Conservation (phyloP, 2,113 vertebrate genomes). For the Saccopteryx leptura region DNA sequence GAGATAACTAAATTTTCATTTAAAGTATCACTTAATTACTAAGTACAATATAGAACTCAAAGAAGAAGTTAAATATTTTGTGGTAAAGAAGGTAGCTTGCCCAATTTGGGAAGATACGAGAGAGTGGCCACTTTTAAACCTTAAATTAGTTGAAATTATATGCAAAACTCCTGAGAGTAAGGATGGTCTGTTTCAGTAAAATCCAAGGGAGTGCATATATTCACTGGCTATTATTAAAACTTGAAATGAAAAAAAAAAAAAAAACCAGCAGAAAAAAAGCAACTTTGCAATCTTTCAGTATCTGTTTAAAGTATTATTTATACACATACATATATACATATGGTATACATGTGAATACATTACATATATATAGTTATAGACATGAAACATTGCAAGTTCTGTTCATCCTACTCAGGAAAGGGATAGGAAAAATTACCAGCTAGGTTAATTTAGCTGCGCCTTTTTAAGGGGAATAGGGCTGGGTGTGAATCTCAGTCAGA, state of each 20-base stretch:
- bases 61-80: constrained; percentile 21
- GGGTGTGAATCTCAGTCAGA: neutral
- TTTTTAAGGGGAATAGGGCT: neutral
- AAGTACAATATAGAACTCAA: neutral
- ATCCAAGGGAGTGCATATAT: neutral
- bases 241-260: constrained; percentile 41
- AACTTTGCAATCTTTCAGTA: neutral
- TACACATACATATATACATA: neutral
- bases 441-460: neutral
- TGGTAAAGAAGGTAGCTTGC: neutral
- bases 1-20: constrained; percentile 12
- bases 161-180: neutral
- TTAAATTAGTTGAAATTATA: constrained; percentile 26
- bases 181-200: constrained; percentile 13
- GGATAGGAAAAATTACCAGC: neutral
- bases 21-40: neutral
- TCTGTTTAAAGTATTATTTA: neutral
- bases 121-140: neutral
- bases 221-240: constrained; percentile 43
- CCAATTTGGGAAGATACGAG: neutral
- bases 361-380: neutral
- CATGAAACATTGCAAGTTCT: neutral
- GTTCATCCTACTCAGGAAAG: neutral
- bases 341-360: no score
- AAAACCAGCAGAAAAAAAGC: neutral